A percentile compares a stretch with the other conserved stretches of the same genome.
Evolutionary conservation across 2,888 invertebrate species (phyloP).

Genomic region (Drosophila anceps): DNA sequence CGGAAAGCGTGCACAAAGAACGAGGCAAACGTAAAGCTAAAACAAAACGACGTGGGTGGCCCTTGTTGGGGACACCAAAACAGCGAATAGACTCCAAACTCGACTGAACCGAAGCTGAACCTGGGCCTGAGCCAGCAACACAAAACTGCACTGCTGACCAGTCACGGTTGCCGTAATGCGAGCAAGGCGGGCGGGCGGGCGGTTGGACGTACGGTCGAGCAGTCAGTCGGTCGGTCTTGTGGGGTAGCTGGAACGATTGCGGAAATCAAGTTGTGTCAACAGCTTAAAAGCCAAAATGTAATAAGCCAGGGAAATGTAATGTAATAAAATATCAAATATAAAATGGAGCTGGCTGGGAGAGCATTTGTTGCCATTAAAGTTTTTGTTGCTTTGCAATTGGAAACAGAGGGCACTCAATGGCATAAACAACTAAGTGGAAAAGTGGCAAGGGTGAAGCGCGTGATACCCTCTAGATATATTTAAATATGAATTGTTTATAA

Average conservation of each 20-base stretch:
- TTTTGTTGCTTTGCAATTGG: slow-evolving; percentile 64
- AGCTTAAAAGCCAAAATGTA: slow-evolving; percentile 81
- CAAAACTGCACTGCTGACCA: slow-evolving; percentile 52
- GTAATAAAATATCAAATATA: slow-evolving; percentile 81
- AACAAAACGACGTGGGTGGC: slow-evolving; percentile 68
- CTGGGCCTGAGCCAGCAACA: slow-evolving; percentile 14
- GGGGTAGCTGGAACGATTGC: slow-evolving; percentile 45
- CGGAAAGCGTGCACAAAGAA: slow-evolving; percentile 8
- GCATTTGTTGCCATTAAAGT: slow-evolving; percentile 75
- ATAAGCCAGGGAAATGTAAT: slow-evolving; percentile 81
- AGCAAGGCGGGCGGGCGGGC: background rate
- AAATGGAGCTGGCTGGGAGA: slow-evolving; percentile 58
- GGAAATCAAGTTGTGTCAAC: slow-evolving; percentile 81
- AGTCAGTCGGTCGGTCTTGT: too few relatives aligned
- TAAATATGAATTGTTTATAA: background rate
- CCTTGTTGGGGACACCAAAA: slow-evolving; percentile 53
- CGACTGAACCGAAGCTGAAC: slow-evolving; percentile 44
- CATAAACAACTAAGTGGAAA: slow-evolving; percentile 15
- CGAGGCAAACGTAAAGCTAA: slow-evolving; percentile 38
- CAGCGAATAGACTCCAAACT: slow-evolving; percentile 47
- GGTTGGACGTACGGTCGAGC: too few relatives aligned
- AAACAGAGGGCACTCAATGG: slow-evolving; percentile 36
- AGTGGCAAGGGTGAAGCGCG: background rate
- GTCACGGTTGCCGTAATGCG: slow-evolving; percentile 30
- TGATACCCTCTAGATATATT: slow-evolving; percentile 9